These are phyloP conservation scores for Pyrrhia umbra DNA, from an alignment of 2,888 invertebrate species.

Conservation along the genomic window DNA sequence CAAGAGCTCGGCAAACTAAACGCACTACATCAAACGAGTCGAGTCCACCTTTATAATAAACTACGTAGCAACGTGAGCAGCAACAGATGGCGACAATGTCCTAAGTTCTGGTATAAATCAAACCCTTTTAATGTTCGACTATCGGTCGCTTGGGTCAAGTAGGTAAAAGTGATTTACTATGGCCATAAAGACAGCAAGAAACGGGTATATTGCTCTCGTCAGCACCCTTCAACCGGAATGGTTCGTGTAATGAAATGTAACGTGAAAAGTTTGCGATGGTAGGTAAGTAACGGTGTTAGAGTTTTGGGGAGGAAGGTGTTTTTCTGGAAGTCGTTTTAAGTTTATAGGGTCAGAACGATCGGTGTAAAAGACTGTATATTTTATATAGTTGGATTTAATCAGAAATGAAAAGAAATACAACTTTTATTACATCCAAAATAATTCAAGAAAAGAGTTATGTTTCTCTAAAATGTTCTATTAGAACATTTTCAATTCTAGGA, in stretches of 20 bases:
- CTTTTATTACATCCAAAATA: constrained; percentile 9
- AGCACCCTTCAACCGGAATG: constrained; percentile 77
- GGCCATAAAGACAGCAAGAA: constrained; percentile 83
- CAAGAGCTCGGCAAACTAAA: constrained; percentile 48
- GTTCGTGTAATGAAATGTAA: constrained; percentile 75
- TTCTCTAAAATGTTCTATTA: not conserved
- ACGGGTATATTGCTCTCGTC: constrained; percentile 83
- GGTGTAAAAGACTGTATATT: constrained; percentile 4
- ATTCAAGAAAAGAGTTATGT: not conserved
- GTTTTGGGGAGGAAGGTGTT: constrained; percentile 33
- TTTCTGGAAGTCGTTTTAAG: constrained; percentile 36
- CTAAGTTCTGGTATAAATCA: constrained; percentile 88
- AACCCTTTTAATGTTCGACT: constrained; percentile 88
- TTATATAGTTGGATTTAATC: constrained; percentile 12
- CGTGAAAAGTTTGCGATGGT: constrained; percentile 63
- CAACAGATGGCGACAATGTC: constrained; percentile 87
- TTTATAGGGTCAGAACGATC: constrained; percentile 24
- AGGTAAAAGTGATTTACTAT: constrained; percentile 86
- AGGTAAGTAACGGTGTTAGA: constrained; percentile 40
- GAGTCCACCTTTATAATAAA: constrained; percentile 84
- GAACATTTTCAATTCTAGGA: not conserved
- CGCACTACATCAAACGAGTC: constrained; percentile 68
- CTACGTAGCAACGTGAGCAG: constrained; percentile 79
- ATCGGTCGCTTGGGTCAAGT: constrained; percentile 86
- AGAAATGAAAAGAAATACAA: not conserved